Conservation (phyloP, 2,888 invertebrate species). For the Hirtodrosophila duncani region DNA sequence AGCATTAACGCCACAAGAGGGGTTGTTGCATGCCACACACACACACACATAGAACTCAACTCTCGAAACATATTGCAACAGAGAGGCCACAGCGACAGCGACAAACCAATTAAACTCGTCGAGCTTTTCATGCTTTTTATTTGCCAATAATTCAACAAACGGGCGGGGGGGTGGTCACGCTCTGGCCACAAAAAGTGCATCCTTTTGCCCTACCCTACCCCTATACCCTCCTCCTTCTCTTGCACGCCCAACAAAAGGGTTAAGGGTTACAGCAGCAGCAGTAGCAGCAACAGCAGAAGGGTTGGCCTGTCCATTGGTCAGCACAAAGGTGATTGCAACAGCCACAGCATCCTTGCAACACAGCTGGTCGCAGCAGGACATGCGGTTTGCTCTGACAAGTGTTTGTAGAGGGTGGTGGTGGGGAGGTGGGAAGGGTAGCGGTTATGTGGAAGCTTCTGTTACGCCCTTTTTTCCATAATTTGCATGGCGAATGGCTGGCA, state of each 20-base stretch:
- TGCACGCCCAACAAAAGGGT: constrained; percentile 14
- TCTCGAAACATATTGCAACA: constrained; percentile 5
- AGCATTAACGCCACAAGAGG: no score
- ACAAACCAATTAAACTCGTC: constrained; percentile 34
- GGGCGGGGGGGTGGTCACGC: no score
- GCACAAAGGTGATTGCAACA: constrained; percentile 27
- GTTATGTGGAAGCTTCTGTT: constrained; percentile 2
- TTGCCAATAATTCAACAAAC: constrained; percentile 34
- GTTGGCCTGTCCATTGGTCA: constrained; percentile 6
- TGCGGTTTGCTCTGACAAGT: no score
- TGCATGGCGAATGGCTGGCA: constrained; percentile 8
- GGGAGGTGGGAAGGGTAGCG: background rate
- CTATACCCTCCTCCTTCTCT: no score
- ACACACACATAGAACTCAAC: background rate
- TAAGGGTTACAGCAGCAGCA: constrained; percentile 32
- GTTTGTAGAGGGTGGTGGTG: constrained; percentile 9
- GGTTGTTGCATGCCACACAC: no score
- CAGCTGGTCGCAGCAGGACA: constrained; percentile 9
- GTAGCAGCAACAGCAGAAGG: constrained; percentile 6
- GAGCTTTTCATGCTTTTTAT: constrained; percentile 43
- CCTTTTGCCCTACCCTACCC: constrained; percentile 16
- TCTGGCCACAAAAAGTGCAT: constrained; percentile 53
- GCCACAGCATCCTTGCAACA: constrained; percentile 24
- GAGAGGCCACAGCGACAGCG: constrained; percentile 19
- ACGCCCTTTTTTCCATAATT: background rate